These are phyloP conservation scores for Gryllus bimaculatus DNA, from an alignment of 1,140 invertebrate genomes.

Conservation along the genomic window DNA sequence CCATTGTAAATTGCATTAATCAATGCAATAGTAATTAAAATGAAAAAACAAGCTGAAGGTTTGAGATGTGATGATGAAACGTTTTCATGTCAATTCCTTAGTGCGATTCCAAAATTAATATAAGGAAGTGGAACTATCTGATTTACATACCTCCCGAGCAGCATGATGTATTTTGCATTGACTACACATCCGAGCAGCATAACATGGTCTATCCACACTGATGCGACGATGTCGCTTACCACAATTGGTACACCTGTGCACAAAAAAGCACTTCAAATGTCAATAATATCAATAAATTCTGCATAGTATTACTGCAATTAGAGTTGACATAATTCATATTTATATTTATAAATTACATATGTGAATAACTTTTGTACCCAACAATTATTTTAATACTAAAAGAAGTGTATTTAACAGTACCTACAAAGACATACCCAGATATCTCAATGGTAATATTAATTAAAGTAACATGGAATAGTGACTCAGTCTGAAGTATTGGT, in stretches of 20 bases:
- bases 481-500: too few species aligned
- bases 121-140: neutral
- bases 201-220: constrained; percentile 72
- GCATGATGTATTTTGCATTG: constrained; percentile 84
- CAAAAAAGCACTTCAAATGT: constrained; percentile 7
- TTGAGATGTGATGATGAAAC: too few species aligned
- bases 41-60: too few species aligned
- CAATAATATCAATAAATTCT: constrained; percentile 9
- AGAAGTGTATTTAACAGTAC: too few species aligned
- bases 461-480: too few species aligned
- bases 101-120: neutral
- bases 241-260: constrained; percentile 79
- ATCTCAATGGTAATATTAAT: too few species aligned
- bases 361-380: too few species aligned
- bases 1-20: too few species aligned
- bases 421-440: too few species aligned
- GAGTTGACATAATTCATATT: constrained; percentile 10
- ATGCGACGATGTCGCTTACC: constrained; percentile 77
- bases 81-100: too few species aligned
- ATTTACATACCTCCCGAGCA: constrained; percentile 65
- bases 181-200: constrained; percentile 80
- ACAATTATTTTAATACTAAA: too few species aligned
- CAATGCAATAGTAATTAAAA: too few species aligned
- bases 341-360: constrained; percentile 3
- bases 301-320: neutral